Base-by-base conservation (phyloP, 2,888 invertebrate species). In the Carcina quercana region DNA sequence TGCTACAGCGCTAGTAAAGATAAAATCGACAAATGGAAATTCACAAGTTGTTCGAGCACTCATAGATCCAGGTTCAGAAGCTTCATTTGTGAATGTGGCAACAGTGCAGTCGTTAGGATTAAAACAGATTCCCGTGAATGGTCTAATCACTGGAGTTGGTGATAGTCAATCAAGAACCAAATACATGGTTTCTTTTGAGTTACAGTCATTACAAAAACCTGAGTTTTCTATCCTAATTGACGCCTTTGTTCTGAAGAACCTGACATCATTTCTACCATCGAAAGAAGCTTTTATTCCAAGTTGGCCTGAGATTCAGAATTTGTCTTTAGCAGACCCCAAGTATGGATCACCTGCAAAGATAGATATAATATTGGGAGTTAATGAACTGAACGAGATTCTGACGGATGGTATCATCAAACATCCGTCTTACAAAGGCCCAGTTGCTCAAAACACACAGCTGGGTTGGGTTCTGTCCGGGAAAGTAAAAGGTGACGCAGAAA, bases 401-500 rank as follows among this genome's bases (percentile, higher is more conserved):
- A 5, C 25, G n/a, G 14, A 25, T 4, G 49, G 41, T 2, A 5
- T 46, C 0, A 12, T 42, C 1, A 45, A 41, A 26, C 25, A 36
- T 20, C 33, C 42, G 3, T n/a, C n/a, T n/a, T 2, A 27, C 5
- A 30, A 35, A 6, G 13, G 13, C 14, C 7, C 15, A 7, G 8
- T 45, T 1, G 45, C 45, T 2, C 43, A 43, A 27, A 44, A 45
- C 10, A 50, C 50, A 7, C 12, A 17, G 3, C 34, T 50, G 14
- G 44, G 50, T 2, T 50, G 50, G 50, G 32, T 50, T 17, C 12
- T 50, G 8, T 50, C 44, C 6, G 45, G 51, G 2, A 32, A 15
- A 20, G 20, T 35, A n/a, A n/a, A n/a, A n/a, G n/a, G 2, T 4
- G 14, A 14, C 8, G 12, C 1, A 10, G n/a, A 13, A 6, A 13